These are phyloP conservation scores for Plecturocebus donacophilus DNA, from an alignment of 2,113 vertebrate genomes.

Conservation along the genomic window DNA sequence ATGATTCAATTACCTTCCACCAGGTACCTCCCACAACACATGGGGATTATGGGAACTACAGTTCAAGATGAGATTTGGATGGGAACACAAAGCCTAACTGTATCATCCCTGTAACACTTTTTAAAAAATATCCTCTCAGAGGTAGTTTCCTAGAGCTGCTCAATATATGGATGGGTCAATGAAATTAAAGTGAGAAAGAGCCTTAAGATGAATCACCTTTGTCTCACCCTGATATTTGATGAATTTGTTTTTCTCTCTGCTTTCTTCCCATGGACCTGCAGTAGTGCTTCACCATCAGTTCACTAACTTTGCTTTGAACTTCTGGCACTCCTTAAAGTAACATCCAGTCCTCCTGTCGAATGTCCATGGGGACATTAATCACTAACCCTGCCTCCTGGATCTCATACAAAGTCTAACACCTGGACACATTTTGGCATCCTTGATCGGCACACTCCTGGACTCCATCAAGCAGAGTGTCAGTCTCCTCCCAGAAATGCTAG, in stretches of 20 bases:
- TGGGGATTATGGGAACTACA: too few relatives aligned
- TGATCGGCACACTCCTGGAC: not conserved
- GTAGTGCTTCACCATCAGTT: not conserved
- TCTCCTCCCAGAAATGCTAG: not conserved
- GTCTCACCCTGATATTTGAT: not conserved
- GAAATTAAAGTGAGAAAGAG: not conserved
- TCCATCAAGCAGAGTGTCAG: not conserved
- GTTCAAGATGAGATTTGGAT: too few relatives aligned
- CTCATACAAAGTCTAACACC: not conserved
- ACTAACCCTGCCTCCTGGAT: not conserved
- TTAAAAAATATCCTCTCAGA: not conserved
- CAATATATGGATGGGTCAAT: not conserved
- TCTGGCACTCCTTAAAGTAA: not conserved
- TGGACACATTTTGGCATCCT: not conserved
- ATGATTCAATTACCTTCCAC: too few relatives aligned
- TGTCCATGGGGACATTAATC: not conserved
- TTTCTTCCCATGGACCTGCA: not conserved
- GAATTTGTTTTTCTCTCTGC: not conserved
- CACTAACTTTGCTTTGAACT: constrained; percentile 2
- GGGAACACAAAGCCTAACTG: too few relatives aligned
- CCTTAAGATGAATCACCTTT: too few relatives aligned
- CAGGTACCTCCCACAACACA: too few relatives aligned
- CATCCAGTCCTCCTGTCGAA: not conserved
- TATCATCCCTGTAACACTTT: not conserved
- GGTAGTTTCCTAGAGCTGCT: not conserved